Evolutionary conservation across 1,140 invertebrate species (phyloP).

Genomic region (Formica selysi): DNA sequence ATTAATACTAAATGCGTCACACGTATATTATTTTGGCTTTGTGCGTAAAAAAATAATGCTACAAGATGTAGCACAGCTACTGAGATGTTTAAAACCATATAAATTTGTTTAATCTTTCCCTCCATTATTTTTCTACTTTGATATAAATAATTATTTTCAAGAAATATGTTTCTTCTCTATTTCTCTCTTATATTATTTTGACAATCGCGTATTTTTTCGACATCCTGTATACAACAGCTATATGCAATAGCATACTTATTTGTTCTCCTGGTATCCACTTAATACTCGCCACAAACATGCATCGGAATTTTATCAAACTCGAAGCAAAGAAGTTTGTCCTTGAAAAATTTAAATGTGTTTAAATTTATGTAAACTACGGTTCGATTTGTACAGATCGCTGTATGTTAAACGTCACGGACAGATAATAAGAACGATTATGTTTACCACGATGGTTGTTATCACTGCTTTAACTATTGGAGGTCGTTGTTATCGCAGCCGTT

Average conservation of each 20-base stretch:
- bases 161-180: background rate
- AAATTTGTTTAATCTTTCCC: background rate
- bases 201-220: background rate
- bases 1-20: background rate
- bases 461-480: conserved; percentile 27
- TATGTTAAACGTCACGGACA: conserved; percentile 20
- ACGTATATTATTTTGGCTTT: conserved; percentile 1
- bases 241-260: background rate
- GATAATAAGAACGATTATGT: conserved; percentile 35
- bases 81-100: background rate
- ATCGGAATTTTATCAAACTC: background rate
- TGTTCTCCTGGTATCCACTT: conserved; percentile 16
- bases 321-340: background rate
- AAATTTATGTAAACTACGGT: conserved; percentile 15
- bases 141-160: background rate
- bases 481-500: conserved; percentile 25
- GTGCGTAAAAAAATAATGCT: background rate
- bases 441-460: conserved; percentile 39
- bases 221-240: too few relatives aligned
- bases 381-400: conserved; percentile 1
- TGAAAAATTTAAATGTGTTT: conserved; percentile 43
- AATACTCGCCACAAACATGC: background rate
- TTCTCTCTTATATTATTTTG: too few relatives aligned
- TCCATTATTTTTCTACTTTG: background rate
- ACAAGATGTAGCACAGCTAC: background rate